Conservation (phyloP, 2,113 vertebrate species). For the Dunckerocampus dactyliophorus region DNA sequence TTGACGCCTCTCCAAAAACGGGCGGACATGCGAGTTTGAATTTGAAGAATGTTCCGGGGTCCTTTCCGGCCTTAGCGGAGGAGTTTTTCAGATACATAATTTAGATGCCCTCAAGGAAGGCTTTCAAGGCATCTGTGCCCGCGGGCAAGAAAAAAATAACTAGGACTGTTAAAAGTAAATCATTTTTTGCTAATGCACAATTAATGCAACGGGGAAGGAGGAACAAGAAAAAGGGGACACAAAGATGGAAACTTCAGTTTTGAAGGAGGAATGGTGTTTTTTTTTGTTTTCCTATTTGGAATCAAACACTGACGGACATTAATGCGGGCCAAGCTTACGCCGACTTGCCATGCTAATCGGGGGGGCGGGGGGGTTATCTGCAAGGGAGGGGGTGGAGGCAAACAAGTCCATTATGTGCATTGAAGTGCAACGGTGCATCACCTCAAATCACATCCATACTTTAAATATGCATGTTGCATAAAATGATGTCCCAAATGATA, state of each 20-base stretch:
- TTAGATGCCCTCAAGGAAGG: conserved; percentile 99
- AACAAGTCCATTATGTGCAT: conserved; percentile 82
- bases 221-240: conserved; percentile 76
- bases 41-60: conserved; percentile 92
- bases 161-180: conserved; percentile 99
- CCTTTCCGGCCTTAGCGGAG: conserved; percentile 91
- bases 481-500: neutral
- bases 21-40: conserved; percentile 91
- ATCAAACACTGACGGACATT: conserved; percentile 79
- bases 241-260: conserved; percentile 90
- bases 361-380: conserved; percentile 14
- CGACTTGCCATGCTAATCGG: conserved; percentile 81
- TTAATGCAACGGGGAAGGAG: conserved; percentile 90
- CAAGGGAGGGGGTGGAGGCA: conserved; percentile 14
- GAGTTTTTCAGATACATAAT: conserved; percentile 99
- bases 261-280: conserved; percentile 83
- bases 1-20: conserved; percentile 99
- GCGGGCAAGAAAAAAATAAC: conserved; percentile 99
- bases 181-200: conserved; percentile 99
- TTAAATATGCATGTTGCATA: conserved; percentile 63
- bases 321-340: conserved; percentile 76
- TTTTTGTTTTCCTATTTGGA: conserved; percentile 70
- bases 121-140: conserved; percentile 99
- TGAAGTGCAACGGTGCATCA: conserved; percentile 80
- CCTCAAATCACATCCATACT: conserved; percentile 76